Base-by-base conservation (phyloP, 1,140 invertebrate genomes). In the Nymphalis io region DNA sequence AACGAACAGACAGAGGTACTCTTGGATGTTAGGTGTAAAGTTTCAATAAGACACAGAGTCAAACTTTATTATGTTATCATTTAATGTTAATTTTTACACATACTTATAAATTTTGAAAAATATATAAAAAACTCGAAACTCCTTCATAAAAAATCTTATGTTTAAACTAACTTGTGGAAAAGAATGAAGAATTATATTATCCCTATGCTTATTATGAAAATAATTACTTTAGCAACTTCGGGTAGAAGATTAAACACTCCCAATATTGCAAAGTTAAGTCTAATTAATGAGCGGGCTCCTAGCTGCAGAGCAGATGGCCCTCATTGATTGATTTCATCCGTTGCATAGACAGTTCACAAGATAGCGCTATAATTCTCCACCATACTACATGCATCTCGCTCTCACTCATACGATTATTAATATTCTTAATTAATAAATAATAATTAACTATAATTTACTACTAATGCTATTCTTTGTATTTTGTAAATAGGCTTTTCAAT, bases 181-280 rank as follows among this genome's bases (percentile, higher is more conserved):
- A n/a, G 5, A 46, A 8, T 11, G 20, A 16, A 46, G 20, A 8
- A 16, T 20, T 51, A 21, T 51, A 42, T 13, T 13, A 15, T 11
- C 15, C 3, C n/a, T 8, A n/a, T 0, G 46, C 18, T 21, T 20
- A 51, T 51, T 51, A 20, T 51, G 2, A 15, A 51, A 55, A 27
- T 21, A 5, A 12, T 27, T 15, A 15, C 11, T 16, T 27, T 55
- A 55, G 12, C 13, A 55, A 55, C 12, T 55, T 55, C 5, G 1
- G 21, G 5, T 55, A 55, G 51, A 55, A n/a, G 51, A 27, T 55
- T 51, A 12, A 55, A 27, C 21, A 27, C 13, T 5, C 51, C 51
- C 20, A 23, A 55, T 27, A 55, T 73, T 73, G 42, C 42, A 73
- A 58, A 65, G 59, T 33, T 60, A 60, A 60, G 59, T 33, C 59